Base-by-base conservation (phyloP, 2,797 vertebrate species). In the Scleropages formosus region DNA sequence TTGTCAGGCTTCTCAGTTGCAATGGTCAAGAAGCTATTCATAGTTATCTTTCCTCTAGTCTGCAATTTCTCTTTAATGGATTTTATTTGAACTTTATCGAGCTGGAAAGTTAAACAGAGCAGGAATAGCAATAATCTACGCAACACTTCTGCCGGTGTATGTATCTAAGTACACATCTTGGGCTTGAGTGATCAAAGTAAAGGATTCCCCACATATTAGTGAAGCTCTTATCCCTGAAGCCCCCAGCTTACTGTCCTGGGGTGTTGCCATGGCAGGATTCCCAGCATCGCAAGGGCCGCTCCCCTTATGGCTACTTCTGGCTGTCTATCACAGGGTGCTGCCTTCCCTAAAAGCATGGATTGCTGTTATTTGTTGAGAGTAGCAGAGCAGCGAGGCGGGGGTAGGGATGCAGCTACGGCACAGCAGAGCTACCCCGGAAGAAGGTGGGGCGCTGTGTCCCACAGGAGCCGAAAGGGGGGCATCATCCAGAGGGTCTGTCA, bases 391-490 rank as follows among this genome's bases (percentile, higher is more conserved):
- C 2, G 31, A 39, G 31, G 31, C 2, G 31, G 31, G 31, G 31
- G 31, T n/a, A n/a, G n/a, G n/a, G n/a, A n/a, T n/a, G n/a, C n/a
- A n/a, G n/a, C 2, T 2, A 6, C 31, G 2, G 6, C 31, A 39
- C 39, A 2, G 6, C 31, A 39, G 31, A 39, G 39, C 6, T 39
- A 31, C 31, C 2, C 6, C 31, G 31, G 2, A 2, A 39, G 31
- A 24, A 47, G 27, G 27, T 24, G 1, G 46, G 46, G 47, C 49
- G 13, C 46, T 24, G 67, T 51, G 67, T 6, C 31, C 24, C 67
- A 69, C 67, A 46, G 65, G 67, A 22, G 67, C 46, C 24, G 67
- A 69, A 69, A 69, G 26, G 12, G 1, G 47, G 46, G 46, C 53
- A 51, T 69, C 26, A 69, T 51, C 67, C 15, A 51, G 47, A 3